These are phyloP conservation scores for Euwallacea fornicatus DNA, from an alignment of 1,140 invertebrate species.

Conservation along the genomic window DNA sequence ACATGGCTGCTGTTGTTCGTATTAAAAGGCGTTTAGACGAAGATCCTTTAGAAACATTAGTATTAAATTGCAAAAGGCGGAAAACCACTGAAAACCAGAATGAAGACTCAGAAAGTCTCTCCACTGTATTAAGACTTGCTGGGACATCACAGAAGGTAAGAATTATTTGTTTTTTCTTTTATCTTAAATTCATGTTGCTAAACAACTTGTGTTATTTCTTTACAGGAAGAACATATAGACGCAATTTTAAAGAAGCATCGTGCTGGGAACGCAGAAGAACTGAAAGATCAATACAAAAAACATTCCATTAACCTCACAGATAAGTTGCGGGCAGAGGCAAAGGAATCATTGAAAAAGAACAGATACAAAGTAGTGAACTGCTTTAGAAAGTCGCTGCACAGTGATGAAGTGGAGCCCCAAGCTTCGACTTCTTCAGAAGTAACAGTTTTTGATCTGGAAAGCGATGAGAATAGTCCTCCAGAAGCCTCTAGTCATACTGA, in stretches of 20 bases:
- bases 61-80: slow-evolving; percentile 59
- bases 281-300: slow-evolving; percentile 53
- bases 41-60: slow-evolving; percentile 58
- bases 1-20: slow-evolving; percentile 61
- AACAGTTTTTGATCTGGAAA: slow-evolving; percentile 53
- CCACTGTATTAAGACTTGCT: slow-evolving; percentile 59
- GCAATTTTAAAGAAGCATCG: slow-evolving; percentile 51
- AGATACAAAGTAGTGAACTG: slow-evolving; percentile 58
- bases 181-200: background rate
- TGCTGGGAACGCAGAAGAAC: slow-evolving; percentile 42
- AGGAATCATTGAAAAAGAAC: slow-evolving; percentile 53
- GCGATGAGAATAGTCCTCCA: slow-evolving; percentile 30
- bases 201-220: slow-evolving; percentile 13
- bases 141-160: slow-evolving; percentile 57
- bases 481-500: slow-evolving; percentile 20
- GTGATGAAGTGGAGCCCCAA: slow-evolving; percentile 24
- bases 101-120: slow-evolving; percentile 32
- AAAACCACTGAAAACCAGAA: slow-evolving; percentile 50
- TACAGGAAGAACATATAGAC: slow-evolving; percentile 54
- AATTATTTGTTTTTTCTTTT: slow-evolving; percentile 38
- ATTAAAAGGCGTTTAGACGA: slow-evolving; percentile 61
- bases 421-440: slow-evolving; percentile 32
- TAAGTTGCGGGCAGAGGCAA: slow-evolving; percentile 55
- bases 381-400: slow-evolving; percentile 39
- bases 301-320: slow-evolving; percentile 54